Evolutionary conservation across 2,797 vertebrate species (phyloP).

Genomic region (Onychomys arenicola): DNA sequence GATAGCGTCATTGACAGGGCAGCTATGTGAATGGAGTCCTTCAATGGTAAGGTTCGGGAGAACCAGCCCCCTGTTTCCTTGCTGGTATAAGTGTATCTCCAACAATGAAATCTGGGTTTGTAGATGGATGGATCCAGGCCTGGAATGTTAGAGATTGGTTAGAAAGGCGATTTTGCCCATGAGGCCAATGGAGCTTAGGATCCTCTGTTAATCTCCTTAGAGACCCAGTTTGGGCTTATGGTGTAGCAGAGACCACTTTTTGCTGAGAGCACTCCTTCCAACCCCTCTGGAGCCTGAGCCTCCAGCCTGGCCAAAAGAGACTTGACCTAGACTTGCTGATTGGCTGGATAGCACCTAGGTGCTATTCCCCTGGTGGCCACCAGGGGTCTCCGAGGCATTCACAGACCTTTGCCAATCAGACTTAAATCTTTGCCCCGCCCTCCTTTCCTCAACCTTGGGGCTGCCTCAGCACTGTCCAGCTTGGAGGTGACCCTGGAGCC

Average conservation of each 20-base stretch:
- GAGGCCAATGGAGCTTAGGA: neutral
- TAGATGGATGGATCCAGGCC: neutral
- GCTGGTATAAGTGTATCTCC: neutral
- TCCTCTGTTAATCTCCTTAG: neutral
- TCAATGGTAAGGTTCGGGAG: neutral
- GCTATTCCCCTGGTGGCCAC: slow-evolving; percentile 47
- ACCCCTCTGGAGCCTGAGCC: neutral
- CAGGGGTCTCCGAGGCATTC: slow-evolving; percentile 47
- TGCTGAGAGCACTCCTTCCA: neutral
- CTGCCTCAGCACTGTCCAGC: neutral
- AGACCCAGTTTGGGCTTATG: neutral
- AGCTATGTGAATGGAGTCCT: neutral
- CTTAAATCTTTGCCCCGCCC: neutral
- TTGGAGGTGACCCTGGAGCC: slow-evolving; percentile 61
- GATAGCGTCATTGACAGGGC: neutral
- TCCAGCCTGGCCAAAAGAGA: neutral
- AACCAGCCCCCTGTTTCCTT: neutral
- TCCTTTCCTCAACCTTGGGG: neutral
- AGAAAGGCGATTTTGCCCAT: neutral
- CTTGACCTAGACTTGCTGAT: neutral
- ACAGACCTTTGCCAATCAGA: neutral
- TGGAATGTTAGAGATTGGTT: neutral
- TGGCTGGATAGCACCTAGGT: neutral
- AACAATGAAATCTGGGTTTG: neutral
- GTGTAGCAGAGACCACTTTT: neutral